Percentiles rank a stretch among this genome's conserved stretches.
Conservation (phyloP, 2,797 vertebrate species). For the Xerus rutilus region DNA sequence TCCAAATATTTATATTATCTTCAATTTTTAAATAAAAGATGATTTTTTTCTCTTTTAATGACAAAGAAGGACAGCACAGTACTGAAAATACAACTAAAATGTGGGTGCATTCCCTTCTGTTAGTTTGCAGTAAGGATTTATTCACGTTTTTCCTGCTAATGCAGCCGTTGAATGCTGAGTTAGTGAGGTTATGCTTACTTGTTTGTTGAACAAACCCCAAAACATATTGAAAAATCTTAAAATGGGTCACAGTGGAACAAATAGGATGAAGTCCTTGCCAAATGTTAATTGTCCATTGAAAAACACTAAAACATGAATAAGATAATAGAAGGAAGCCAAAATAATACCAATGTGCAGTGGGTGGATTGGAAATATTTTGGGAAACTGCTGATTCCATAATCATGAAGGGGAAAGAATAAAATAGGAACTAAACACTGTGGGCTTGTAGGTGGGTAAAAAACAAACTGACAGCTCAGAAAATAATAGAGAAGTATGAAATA, state of each 20-base stretch:
- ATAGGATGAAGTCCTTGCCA: background rate
- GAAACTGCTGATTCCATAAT: slow-evolving; percentile 13
- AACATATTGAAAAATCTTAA: background rate
- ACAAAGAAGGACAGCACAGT: background rate
- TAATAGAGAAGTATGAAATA: background rate
- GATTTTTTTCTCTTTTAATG: background rate
- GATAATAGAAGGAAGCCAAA: slow-evolving; percentile 64
- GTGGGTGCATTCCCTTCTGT: background rate
- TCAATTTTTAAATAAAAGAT: background rate
- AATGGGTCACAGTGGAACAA: background rate
- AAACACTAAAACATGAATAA: slow-evolving; percentile 1
- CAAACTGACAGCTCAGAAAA: background rate
- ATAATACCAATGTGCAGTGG: slow-evolving; percentile 6
- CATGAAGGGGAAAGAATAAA: background rate
- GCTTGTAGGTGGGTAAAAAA: background rate
- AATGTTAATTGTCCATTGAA: slow-evolving; percentile 39
- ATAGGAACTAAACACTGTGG: slow-evolving; percentile 23
- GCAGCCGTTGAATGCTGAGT: background rate
- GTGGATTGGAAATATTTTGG: slow-evolving; percentile 56
- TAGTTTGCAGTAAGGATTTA: background rate
- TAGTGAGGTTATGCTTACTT: background rate
- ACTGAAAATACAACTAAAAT: slow-evolving; percentile 6
- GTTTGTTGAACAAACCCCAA: background rate
- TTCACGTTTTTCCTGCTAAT: slow-evolving; percentile 8
- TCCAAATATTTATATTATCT: slow-evolving; percentile 4